Evolutionary conservation across 2,797 vertebrate species (phyloP), one percentile per base, ranked within the genome.

Genomic region (Botia almorhae): DNA sequence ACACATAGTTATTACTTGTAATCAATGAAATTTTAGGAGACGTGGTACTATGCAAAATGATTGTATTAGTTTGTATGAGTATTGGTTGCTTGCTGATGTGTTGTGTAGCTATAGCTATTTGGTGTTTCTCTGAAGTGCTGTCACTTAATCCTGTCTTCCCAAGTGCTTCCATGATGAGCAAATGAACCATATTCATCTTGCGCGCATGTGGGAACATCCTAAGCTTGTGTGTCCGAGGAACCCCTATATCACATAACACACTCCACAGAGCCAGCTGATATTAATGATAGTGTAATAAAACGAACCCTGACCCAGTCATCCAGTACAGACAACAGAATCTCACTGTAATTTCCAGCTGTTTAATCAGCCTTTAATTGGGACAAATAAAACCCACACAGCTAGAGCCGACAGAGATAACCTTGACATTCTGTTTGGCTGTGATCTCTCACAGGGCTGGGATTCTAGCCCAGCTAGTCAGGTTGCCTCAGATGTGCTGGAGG

Each of bases 321-420:
- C 43, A 50, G 4, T 29, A 61, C 29, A 50, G n/a, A 43, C 58
- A 64, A 58, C 58, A 1, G 7, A 46, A 33, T 76, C 76, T 67
- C 6, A 14, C 29, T 82, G 71, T 82, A 70, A 77, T 60, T 82
- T 69, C 73, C 70, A 70, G 46, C 71, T 61, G 67, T 82, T 84
- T 76, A 82, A 84, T 82, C 81, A 71, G 76, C 53, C 36, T 21
- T 50, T 82, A 82, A 84, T 82, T 84, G 61, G 77, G 71, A 76
- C 74, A 74, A 82, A 80, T 70, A 43, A 71, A 82, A 71, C 76
- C 21, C 68, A 74, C 56, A 43, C 75, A 80, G 23, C 36, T 56
- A 65, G 46, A 23, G 70, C n/a, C 36, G 26, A 13, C 76, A 2
- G 65, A 69, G 65, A 69, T 69, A 78, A 69, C 65, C 76, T 78